Evolutionary conservation across 1,140 invertebrate species (phyloP).

Genomic region (Camponotus vicinus): DNA sequence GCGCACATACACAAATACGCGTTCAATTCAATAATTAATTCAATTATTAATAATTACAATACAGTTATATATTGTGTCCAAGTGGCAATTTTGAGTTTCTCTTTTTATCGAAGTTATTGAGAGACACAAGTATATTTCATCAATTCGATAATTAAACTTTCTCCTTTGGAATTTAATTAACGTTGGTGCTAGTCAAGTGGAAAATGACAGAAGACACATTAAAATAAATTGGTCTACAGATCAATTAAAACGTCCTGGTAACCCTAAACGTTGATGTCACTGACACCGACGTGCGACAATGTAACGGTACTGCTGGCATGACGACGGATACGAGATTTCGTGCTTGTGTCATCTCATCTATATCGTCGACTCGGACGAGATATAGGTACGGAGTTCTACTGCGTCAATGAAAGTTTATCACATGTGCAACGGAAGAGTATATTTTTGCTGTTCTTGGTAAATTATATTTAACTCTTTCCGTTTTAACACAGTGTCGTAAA

Average conservation of each 20-base stretch:
- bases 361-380: background rate
- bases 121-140: too few species aligned
- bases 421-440: conserved; percentile 28
- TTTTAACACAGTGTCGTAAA: background rate
- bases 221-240: conserved; percentile 23
- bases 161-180: background rate
- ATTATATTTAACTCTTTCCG: conserved; percentile 45
- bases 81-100: background rate
- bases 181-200: background rate
- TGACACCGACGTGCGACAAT: conserved; percentile 23
- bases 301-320: conserved; percentile 43
- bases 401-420: conserved; percentile 56
- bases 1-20: too few species aligned
- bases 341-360: background rate
- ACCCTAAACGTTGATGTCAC: conserved; percentile 22
- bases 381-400: background rate
- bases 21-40: background rate
- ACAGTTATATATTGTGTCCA: background rate
- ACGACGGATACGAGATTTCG: conserved; percentile 52
- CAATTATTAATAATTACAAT: background rate
- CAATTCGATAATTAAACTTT: background rate
- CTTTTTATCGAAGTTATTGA: background rate
- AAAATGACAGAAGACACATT: conserved; percentile 30
- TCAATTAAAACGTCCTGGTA: conserved; percentile 28
- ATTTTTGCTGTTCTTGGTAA: conserved; percentile 39